A percentile compares a stretch with the other conserved stretches of the same genome.
These are phyloP conservation scores for Anagrus nilaparvatae DNA, from an alignment of 1,140 invertebrate genomes.

Conservation along the genomic window DNA sequence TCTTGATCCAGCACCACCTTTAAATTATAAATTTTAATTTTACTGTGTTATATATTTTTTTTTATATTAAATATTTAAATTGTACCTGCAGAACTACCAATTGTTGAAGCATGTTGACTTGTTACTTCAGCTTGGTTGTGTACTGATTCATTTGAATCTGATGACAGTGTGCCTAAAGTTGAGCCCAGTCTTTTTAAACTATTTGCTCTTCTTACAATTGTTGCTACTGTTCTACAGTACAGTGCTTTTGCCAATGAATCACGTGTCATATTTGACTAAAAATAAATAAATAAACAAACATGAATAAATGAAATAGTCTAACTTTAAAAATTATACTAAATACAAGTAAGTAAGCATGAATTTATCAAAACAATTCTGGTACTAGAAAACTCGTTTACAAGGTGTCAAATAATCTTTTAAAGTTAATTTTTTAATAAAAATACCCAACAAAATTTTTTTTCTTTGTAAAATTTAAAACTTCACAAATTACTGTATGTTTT, in stretches of 20 bases:
- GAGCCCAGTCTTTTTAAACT: slow-evolving; percentile 81
- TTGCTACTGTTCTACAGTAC: slow-evolving; percentile 90
- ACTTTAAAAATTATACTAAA: no score
- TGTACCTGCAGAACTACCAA: slow-evolving; percentile 55
- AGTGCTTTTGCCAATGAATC: slow-evolving; percentile 86
- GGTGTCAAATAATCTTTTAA: no score
- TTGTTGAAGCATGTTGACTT: slow-evolving; percentile 78
- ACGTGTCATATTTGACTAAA: slow-evolving; percentile 68
- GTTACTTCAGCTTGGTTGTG: slow-evolving; percentile 77
- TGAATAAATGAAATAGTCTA: slow-evolving; percentile 1
- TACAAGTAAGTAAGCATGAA: no score
- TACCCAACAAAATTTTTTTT: no score
- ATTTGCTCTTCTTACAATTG: slow-evolving; percentile 84
- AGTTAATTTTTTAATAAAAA: no score
- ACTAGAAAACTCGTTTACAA: no score
- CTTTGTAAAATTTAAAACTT: no score
- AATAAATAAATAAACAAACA: slow-evolving; percentile 18
- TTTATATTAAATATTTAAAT: slow-evolving; percentile 6
- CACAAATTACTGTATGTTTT: no score
- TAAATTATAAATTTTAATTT: slow-evolving; percentile 3
- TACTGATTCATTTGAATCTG: slow-evolving; percentile 84
- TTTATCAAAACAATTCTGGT: no score
- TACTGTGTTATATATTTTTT: no score
- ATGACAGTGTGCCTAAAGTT: slow-evolving; percentile 77
- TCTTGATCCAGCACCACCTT: slow-evolving; percentile 65